These are phyloP conservation scores for Alethe diademata DNA, from an alignment of 2,113 vertebrate genomes.

Conservation along the genomic window DNA sequence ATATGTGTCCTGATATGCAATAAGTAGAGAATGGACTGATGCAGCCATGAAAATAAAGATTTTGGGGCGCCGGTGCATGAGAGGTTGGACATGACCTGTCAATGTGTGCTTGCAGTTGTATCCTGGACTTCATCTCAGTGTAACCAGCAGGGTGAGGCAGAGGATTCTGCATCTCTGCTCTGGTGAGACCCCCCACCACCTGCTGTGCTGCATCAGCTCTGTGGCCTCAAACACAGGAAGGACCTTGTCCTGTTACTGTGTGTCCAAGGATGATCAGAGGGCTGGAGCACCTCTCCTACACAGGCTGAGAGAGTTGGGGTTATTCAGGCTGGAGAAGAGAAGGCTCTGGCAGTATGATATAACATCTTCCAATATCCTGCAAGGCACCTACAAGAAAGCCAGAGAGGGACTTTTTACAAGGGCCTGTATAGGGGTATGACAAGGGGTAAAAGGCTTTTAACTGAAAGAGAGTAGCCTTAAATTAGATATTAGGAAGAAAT, in stretches of 20 bases:
- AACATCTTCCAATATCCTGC: not conserved
- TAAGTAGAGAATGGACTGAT: not conserved
- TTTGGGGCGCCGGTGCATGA: not conserved
- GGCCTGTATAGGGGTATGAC: not conserved
- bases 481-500: not conserved
- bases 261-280: not conserved
- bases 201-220: not conserved
- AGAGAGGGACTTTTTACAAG: not conserved
- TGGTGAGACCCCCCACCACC: accelerated
- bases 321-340: not conserved
- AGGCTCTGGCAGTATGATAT: accelerated
- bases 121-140: accelerated
- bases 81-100: not conserved
- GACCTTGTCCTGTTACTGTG: accelerated
- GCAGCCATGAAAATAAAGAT: not conserved
- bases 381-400: accelerated
- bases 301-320: not conserved
- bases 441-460: not conserved
- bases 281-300: not conserved
- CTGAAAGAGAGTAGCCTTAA: not conserved
- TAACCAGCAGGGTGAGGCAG: too few relatives aligned
- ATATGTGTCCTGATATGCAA: not conserved
- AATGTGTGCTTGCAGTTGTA: accelerated
- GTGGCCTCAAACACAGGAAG: too few relatives aligned
- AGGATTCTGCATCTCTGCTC: not conserved